Evolutionary conservation across 1,140 invertebrate species (phyloP).

Genomic region (Zophobas morio): DNA sequence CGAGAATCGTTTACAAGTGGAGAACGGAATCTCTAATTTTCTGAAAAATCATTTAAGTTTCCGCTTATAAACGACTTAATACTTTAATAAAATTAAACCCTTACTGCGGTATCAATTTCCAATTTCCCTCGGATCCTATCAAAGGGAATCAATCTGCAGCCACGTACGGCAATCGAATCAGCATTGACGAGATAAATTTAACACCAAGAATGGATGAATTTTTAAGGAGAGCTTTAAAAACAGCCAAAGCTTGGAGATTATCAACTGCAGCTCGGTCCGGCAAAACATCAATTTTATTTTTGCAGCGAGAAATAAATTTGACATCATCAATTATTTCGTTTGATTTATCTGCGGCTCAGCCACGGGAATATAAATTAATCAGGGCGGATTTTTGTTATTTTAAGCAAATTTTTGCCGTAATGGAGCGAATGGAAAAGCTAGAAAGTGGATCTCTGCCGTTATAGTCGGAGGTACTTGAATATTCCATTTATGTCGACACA

Average conservation of each 20-base stretch:
- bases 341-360: constrained; percentile 12
- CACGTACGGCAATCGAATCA: constrained; percentile 46
- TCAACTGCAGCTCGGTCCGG: not conserved
- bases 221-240: constrained; percentile 16
- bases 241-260: not conserved
- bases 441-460: constrained; percentile 14
- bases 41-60: constrained; percentile 47
- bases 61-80: constrained; percentile 49
- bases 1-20: constrained; percentile 20
- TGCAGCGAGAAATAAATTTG: constrained; percentile 23
- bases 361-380: constrained; percentile 25
- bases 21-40: constrained; percentile 34
- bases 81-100: constrained; percentile 48
- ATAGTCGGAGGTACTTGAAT: constrained; percentile 35
- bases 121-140: constrained; percentile 43
- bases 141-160: constrained; percentile 44
- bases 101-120: constrained; percentile 45
- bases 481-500: constrained; percentile 45
- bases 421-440: not conserved
- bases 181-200: constrained; percentile 45
- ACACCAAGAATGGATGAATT: constrained; percentile 39
- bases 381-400: constrained; percentile 4
- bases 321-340: constrained; percentile 21
- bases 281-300: constrained; percentile 19
- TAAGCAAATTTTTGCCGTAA: not conserved